Evolutionary conservation across 92 coral and sea anemone genomes (phyloP).

Genomic region (Paragorgia papillata): DNA sequence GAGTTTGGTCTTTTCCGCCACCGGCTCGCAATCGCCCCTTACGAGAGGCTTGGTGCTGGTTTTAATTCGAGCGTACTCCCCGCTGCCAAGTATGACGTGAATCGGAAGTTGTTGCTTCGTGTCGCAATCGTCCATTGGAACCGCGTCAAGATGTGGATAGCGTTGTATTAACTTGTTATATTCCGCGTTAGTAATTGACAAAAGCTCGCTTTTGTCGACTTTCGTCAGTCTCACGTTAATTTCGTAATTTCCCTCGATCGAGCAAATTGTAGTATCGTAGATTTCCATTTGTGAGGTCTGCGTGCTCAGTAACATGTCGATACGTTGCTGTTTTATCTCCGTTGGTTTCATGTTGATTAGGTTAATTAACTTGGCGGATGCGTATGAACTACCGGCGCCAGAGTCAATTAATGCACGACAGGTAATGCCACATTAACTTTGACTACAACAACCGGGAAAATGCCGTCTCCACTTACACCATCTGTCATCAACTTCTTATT

Average conservation of each 20-base stretch:
- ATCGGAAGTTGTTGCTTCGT: constrained; percentile 8
- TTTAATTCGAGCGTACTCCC: constrained; percentile 31
- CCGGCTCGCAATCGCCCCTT: neutral
- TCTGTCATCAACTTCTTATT: neutral
- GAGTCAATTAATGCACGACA: neutral
- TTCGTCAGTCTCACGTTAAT: constrained; percentile 17
- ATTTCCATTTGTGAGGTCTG: constrained; percentile 18
- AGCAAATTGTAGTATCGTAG: constrained; percentile 19
- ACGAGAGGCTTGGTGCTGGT: neutral
- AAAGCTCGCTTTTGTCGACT: constrained; percentile 27
- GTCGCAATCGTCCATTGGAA: constrained; percentile 1
- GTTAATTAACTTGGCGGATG: constrained; percentile 3
- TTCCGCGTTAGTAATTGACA: constrained; percentile 8
- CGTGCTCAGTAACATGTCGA: constrained; percentile 16
- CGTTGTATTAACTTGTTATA: neutral
- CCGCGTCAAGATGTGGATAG: neutral
- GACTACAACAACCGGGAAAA: neutral
- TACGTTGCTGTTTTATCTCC: constrained; percentile 12
- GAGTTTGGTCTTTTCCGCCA: constrained; percentile 5
- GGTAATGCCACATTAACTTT: neutral
- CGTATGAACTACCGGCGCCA: constrained; percentile 35
- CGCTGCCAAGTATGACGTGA: constrained; percentile 11
- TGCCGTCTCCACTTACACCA: neutral
- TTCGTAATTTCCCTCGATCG: constrained; percentile 1
- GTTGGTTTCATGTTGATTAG: constrained; percentile 15